These are phyloP conservation scores for Pararge aegeria DNA, from an alignment of 1,140 invertebrate genomes.

Conservation along the genomic window DNA sequence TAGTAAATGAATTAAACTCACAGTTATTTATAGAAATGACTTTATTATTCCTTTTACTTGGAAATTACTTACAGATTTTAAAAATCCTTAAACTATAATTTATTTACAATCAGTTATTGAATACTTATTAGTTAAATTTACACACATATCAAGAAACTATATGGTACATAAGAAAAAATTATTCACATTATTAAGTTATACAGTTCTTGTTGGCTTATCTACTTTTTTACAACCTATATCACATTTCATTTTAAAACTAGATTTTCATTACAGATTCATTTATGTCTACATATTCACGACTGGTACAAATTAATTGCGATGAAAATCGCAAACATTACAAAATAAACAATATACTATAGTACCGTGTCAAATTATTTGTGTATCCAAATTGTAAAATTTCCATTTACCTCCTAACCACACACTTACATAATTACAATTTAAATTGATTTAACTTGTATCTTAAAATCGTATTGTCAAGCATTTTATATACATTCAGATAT, in stretches of 20 bases:
- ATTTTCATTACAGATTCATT: conserved; percentile 24
- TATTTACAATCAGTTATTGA: conserved; percentile 61
- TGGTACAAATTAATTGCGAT: conserved; percentile 22
- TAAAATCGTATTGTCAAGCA: conserved; percentile 77
- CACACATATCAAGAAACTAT: conserved; percentile 41
- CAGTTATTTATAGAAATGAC: conserved; percentile 65
- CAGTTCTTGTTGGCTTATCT: conserved; percentile 61
- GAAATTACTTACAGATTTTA: conserved; percentile 75
- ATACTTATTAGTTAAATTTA: conserved; percentile 41
- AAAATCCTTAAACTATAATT: conserved; percentile 72
- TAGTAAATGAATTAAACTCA: conserved; percentile 17
- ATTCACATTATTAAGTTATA: conserved; percentile 42
- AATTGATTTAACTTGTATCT: conserved; percentile 55
- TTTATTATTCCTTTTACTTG: conserved; percentile 69
- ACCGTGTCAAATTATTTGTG: conserved; percentile 23
- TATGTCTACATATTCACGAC: background rate
- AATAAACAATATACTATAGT: conserved; percentile 22
- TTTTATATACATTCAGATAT: conserved; percentile 77
- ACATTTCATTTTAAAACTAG: conserved; percentile 74
- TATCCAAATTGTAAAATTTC: conserved; percentile 31
- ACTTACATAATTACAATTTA: conserved; percentile 22
- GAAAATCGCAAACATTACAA: conserved; percentile 20
- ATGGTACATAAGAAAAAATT: conserved; percentile 48
- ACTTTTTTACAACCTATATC: conserved; percentile 76
- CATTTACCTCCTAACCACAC: conserved; percentile 23